Base-by-base conservation (phyloP, 1,140 invertebrate genomes). In the Magallana ariakensis region DNA sequence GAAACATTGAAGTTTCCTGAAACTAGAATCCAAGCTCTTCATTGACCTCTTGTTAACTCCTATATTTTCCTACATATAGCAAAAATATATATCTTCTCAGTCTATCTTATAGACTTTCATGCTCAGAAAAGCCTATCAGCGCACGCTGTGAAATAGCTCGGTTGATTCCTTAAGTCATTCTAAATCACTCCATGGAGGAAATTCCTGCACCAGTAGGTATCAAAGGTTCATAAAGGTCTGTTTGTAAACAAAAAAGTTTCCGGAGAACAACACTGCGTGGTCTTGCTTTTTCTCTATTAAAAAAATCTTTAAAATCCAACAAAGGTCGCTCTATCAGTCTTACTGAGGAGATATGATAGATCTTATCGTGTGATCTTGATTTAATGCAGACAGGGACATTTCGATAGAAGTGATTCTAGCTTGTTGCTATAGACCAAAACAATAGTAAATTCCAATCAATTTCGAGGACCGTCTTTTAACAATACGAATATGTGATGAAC, bases 281-380 rank as follows among this genome's bases (percentile, higher is more conserved):
- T 33, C 22, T 19, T 70, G 22, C 33, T 70, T 70, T 22, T 26
- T 70, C 33, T 33, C 33, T 33, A 33, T 33, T 33, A 33, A 33
- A 33, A 33, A 70, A 70, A 70, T 13, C 22, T 70, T 70, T 26
- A 70, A 70, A 70, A 16, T 70, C 33, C 10, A 70, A 70, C 66
- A 70, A 70, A 70, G 66, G 66, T 33, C 33, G 33, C 33, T 33
- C 33, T 33, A 33, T 33, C 33, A 33, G 33, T 26, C 33, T 70
- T 13, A 70, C 66, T 26, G 19, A 26, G 22, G 66, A 70, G 66
- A 26, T 33, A 33, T 33, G 22, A 10, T 22, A 10, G 66, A 46
- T 70, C 66, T 26, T 26, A 8, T 22, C 22, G 26, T 9, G 7
- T 70, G 1, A 62, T 22, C 66, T 70, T 70, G 1, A 62, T 22